A percentile compares a stretch with the other conserved stretches of the same genome.
Conservation (phyloP, 2,888 invertebrate genomes). For the Melinaea marsaeus region DNA sequence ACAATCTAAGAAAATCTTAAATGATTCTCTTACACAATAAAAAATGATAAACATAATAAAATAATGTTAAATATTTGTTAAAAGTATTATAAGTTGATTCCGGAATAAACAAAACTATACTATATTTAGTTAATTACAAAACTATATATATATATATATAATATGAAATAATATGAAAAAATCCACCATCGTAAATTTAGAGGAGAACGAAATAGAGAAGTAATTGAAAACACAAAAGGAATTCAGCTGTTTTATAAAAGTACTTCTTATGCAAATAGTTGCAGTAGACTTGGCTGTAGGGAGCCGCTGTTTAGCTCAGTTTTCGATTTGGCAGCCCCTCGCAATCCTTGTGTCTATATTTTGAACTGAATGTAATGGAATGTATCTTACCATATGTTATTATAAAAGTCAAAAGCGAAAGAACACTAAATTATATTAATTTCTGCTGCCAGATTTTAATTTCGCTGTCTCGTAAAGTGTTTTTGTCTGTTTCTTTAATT, state of each 20-base stretch:
- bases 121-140: not conserved
- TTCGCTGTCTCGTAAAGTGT: not conserved
- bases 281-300: constrained; percentile 22
- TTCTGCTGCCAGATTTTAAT: constrained; percentile 7
- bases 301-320: constrained; percentile 46
- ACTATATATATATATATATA: not conserved
- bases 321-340: constrained; percentile 63
- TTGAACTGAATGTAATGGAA: constrained; percentile 17
- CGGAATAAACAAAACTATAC: not conserved
- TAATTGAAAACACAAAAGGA: constrained; percentile 29
- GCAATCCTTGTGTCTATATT: constrained; percentile 45
- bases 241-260: constrained; percentile 27
- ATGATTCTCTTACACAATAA: too few species aligned
- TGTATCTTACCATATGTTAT: constrained; percentile 14
- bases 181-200: constrained; percentile 11
- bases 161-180: not conserved
- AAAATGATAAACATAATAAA: too few species aligned
- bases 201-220: constrained; percentile 16
- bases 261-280: constrained; percentile 31
- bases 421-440: constrained; percentile 4
- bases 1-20: too few species aligned
- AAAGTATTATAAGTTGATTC: too few species aligned
- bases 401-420: constrained; percentile 2
- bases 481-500: not conserved
- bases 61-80: too few species aligned